Evolutionary conservation across 2,888 invertebrate species (phyloP).

Genomic region (Drosophila longiperda): DNA sequence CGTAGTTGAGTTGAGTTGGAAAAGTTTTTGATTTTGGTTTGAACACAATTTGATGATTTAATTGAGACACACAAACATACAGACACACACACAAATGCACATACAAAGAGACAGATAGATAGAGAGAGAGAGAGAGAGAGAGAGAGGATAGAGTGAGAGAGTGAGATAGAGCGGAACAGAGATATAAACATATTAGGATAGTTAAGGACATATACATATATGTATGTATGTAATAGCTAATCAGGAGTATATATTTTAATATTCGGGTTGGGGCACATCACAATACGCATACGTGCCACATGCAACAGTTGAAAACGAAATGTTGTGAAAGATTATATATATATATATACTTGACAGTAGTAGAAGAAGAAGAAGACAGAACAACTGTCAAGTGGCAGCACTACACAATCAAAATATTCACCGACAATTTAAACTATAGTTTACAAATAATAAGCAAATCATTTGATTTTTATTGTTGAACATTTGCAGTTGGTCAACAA

Average conservation of each 20-base stretch:
- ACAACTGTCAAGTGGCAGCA: conserved; percentile 29
- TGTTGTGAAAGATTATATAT: conserved; percentile 23
- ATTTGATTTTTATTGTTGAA: not conserved
- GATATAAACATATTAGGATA: conserved; percentile 46
- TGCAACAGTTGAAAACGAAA: conserved; percentile 53
- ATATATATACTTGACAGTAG: conserved; percentile 12
- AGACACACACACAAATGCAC: conserved; percentile 47
- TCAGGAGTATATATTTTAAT: conserved; percentile 12
- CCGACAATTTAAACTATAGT: conserved; percentile 2
- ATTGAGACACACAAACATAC: conserved; percentile 60
- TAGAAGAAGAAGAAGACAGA: conserved; percentile 3
- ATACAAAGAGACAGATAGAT: conserved; percentile 40
- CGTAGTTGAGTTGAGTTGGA: conserved; percentile 55
- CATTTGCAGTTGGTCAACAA: conserved; percentile 11
- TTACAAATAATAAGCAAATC: not conserved
- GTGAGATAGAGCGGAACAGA: conserved; percentile 44
- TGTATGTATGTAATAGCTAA: conserved; percentile 23
- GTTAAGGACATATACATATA: conserved; percentile 38
- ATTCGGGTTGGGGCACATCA: conserved; percentile 13
- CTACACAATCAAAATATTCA: not conserved
- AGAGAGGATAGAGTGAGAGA: conserved; percentile 6
- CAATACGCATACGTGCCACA: conserved; percentile 60
- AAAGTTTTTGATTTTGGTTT: conserved; percentile 56
- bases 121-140: conserved; percentile 30
- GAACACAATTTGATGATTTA: conserved; percentile 71